Evolutionary conservation across 2,888 invertebrate species (phyloP).

Genomic region (Eulithis prunata): DNA sequence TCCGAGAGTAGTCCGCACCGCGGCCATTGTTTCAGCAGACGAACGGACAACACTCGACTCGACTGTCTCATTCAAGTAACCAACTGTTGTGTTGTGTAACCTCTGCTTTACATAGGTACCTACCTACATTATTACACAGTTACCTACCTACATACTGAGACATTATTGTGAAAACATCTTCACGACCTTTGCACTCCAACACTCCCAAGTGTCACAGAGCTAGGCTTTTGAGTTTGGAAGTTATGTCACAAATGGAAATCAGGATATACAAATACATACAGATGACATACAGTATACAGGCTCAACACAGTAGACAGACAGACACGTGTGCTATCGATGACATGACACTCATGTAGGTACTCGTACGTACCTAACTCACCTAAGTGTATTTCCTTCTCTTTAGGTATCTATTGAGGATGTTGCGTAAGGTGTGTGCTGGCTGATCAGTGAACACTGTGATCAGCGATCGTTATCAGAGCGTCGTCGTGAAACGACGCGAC

Average conservation of each 20-base stretch:
- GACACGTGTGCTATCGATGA: background rate
- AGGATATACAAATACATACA: background rate
- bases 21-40: background rate
- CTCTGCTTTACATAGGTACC: background rate
- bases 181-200: background rate
- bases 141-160: background rate
- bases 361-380: no score
- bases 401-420: background rate
- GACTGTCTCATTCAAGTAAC: background rate
- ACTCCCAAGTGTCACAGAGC: background rate
- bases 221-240: background rate
- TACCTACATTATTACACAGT: background rate
- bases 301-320: no score
- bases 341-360: no score
- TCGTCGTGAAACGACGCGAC: background rate
- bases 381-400: no score
- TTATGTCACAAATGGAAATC: conserved; percentile 11
- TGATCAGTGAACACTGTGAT: background rate
- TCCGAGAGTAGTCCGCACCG: background rate
- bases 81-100: background rate
- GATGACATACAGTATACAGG: no score
- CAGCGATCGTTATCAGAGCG: background rate
- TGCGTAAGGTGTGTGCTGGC: background rate
- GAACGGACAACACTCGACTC: background rate
- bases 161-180: background rate